These are phyloP conservation scores for Myotis findleyi DNA, from an alignment of 2,797 vertebrate genomes.

Conservation along the genomic window DNA sequence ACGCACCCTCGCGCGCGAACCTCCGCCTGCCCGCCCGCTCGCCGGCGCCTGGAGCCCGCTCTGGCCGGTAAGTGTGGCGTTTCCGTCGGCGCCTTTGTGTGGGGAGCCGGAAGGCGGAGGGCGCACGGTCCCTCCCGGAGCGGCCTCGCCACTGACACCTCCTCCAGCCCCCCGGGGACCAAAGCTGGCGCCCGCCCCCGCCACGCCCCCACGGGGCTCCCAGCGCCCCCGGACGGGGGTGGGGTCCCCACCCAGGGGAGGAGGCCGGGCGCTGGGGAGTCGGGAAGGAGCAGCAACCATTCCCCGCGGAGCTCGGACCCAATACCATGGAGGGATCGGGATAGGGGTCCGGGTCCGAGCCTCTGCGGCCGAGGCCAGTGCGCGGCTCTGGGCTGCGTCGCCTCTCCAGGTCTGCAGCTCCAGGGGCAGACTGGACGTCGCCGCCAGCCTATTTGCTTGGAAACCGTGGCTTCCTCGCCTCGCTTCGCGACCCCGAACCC, in stretches of 20 bases:
- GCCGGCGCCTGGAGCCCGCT: slow-evolving; percentile 68
- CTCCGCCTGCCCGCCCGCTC: slow-evolving; percentile 68
- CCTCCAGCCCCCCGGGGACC: background rate
- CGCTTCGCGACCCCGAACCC: background rate
- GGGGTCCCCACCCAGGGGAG: background rate
- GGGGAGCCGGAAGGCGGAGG: slow-evolving; percentile 2
- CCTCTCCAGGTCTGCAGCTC: slow-evolving; percentile 26
- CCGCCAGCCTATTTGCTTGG: background rate
- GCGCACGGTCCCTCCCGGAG: background rate
- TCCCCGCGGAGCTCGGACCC: slow-evolving; percentile 56
- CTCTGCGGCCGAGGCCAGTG: slow-evolving; percentile 12
- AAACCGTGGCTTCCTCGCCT: background rate
- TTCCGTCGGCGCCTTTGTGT: slow-evolving; percentile 74
- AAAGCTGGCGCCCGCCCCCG: slow-evolving; percentile 70
- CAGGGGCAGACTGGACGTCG: background rate
- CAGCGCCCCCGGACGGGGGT: slow-evolving; percentile 47
- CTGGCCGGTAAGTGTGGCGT: slow-evolving; percentile 79
- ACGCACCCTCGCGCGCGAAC: slow-evolving; percentile 68
- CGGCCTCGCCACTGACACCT: background rate
- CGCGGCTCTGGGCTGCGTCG: slow-evolving; percentile 8
- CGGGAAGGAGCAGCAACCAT: background rate
- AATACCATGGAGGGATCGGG: background rate
- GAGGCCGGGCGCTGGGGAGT: background rate
- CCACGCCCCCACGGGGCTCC: slow-evolving; percentile 78
- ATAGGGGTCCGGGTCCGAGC: slow-evolving; percentile 47